phyloP scores from a whole-genome alignment of 2,113 vertebrate genomes.

The Scomber colias region DNA sequence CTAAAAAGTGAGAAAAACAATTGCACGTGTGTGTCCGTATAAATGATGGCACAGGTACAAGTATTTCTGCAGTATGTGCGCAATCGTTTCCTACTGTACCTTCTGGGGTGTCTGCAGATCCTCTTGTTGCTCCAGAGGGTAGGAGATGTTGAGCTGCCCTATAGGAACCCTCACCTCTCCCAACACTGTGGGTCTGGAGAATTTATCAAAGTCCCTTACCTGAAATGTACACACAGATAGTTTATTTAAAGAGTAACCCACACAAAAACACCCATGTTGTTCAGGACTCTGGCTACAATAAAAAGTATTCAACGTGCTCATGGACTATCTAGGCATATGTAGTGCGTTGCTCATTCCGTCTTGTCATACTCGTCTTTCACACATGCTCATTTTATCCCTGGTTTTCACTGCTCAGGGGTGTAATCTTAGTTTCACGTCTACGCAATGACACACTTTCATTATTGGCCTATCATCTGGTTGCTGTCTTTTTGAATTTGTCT shows the following conservation, averaged over 20 bases:
- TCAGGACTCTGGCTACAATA: no score
- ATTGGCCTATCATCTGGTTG: no score
- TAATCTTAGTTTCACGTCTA: no score
- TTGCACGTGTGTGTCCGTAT: neutral
- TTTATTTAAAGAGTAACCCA: neutral
- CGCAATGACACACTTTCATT: no score
- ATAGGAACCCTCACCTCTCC: slow-evolving; percentile 81
- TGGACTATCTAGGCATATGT: no score
- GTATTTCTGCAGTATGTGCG: neutral
- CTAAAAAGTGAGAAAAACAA: neutral
- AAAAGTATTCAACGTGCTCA: no score
- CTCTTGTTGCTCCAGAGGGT: slow-evolving; percentile 79
- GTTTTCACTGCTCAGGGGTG: no score
- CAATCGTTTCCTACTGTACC: slow-evolving; percentile 57
- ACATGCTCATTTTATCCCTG: no score
- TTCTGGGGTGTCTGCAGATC: slow-evolving; percentile 81
- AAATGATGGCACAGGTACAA: neutral
- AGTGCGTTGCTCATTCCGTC: no score
- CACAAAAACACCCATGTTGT: no score
- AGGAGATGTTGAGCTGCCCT: slow-evolving; percentile 70
- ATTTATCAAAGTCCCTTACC: slow-evolving; percentile 85
- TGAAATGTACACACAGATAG: slow-evolving; percentile 53
- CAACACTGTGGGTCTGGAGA: slow-evolving; percentile 81
- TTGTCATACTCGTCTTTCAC: neutral
- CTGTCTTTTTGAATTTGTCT: no score